Percentiles rank a stretch among this genome's conserved stretches.
Conservation (phyloP, 2,888 invertebrate species). For the Adelphocoris suturalis region DNA sequence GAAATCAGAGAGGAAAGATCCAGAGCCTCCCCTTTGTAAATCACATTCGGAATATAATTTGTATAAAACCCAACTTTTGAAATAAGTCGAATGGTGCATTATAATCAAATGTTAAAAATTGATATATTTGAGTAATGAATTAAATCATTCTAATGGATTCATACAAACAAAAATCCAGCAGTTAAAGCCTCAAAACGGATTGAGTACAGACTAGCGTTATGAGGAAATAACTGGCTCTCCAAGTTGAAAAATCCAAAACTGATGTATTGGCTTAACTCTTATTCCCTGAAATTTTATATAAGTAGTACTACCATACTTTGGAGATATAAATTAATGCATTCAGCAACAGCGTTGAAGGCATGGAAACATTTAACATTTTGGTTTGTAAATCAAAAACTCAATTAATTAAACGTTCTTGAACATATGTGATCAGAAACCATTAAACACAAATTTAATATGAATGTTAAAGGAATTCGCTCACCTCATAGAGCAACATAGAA, state of each 20-base stretch:
- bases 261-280: too few species aligned
- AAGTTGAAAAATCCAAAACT: too few species aligned
- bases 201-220: not conserved
- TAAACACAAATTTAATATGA: not conserved
- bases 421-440: not conserved
- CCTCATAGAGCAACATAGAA: constrained; percentile 4
- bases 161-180: not conserved
- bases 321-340: too few species aligned
- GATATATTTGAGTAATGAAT: not conserved
- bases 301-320: too few species aligned
- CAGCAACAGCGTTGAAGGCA: too few species aligned
- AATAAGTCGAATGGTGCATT: not conserved
- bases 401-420: not conserved
- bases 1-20: too few species aligned
- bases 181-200: not conserved
- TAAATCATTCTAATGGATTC: not conserved
- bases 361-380: too few species aligned
- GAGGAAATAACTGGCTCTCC: not conserved
- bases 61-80: not conserved
- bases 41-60: not conserved
- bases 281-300: too few species aligned
- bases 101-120: not conserved
- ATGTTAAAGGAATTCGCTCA: constrained; percentile 4
- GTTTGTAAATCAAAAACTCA: not conserved
- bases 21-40: too few species aligned